Evolutionary conservation across 2,797 vertebrate species (phyloP).

Genomic region (Alcedo quadribrachys): DNA sequence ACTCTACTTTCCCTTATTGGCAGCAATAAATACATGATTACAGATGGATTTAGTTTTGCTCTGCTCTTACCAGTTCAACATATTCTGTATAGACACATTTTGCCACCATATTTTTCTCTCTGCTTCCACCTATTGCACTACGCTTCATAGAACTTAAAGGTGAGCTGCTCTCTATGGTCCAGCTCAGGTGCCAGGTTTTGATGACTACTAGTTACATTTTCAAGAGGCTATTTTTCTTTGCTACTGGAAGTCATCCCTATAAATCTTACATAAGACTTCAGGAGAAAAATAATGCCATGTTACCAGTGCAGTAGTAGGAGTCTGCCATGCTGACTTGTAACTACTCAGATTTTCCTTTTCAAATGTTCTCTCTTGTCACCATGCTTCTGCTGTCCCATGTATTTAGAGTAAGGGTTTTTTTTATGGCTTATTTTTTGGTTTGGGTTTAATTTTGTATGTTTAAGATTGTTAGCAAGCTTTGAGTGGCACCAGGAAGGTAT

Average conservation of each 20-base stretch:
- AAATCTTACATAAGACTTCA: background rate
- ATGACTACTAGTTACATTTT: background rate
- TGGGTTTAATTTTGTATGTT: background rate
- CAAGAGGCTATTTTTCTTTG: background rate
- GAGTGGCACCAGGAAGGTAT: background rate
- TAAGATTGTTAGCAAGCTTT: background rate
- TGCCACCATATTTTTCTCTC: background rate
- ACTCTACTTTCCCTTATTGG: background rate
- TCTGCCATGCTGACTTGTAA: background rate
- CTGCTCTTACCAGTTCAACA: background rate
- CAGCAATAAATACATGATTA: background rate
- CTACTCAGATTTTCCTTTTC: background rate
- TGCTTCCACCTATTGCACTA: background rate
- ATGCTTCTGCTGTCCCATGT: background rate
- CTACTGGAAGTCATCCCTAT: background rate
- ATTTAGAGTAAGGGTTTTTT: fast-evolving
- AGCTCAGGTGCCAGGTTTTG: background rate
- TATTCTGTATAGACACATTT: background rate
- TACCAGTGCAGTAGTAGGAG: background rate
- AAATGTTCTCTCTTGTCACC: background rate
- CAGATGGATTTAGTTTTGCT: background rate
- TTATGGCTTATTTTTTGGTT: background rate
- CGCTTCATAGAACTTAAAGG: background rate
- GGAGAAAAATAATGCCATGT: background rate
- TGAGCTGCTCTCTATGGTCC: background rate